Conservation (phyloP, 2,888 invertebrate genomes). For the Ochropleura plecta region DNA sequence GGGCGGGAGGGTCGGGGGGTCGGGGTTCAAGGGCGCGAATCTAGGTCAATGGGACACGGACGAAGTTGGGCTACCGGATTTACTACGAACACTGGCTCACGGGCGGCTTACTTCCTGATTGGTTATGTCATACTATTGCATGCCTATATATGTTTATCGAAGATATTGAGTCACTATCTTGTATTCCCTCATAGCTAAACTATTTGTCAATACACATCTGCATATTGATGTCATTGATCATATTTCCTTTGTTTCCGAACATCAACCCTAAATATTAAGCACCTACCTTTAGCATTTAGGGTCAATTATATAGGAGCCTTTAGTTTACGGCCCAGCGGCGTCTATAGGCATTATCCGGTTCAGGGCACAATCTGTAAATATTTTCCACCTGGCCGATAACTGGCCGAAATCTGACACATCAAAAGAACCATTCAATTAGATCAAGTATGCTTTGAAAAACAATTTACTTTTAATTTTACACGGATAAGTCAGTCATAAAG, state of each 20-base stretch:
- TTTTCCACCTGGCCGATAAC: slow-evolving; percentile 69
- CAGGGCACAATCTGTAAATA: slow-evolving; percentile 70
- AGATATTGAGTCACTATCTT: slow-evolving; percentile 12
- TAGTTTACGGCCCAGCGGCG: slow-evolving; percentile 58
- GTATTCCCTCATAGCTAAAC: slow-evolving; percentile 5
- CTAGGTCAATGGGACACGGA: slow-evolving; percentile 86
- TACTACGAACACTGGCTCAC: slow-evolving; percentile 68
- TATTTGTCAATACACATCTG: neutral
- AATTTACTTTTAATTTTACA: slow-evolving; percentile 23
- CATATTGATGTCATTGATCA: neutral
- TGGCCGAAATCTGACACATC: slow-evolving; percentile 64
- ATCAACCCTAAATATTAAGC: neutral
- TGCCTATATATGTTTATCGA: slow-evolving; percentile 11
- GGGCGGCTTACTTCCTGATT: slow-evolving; percentile 69
- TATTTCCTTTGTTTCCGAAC: neutral
- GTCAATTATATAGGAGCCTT: slow-evolving; percentile 42
- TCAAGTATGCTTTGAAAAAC: slow-evolving; percentile 43
- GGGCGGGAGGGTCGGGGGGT: slow-evolving; percentile 65
- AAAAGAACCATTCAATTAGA: slow-evolving; percentile 69
- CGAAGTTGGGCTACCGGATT: slow-evolving; percentile 76
- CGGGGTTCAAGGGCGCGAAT: slow-evolving; percentile 88
- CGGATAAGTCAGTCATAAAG: neutral
- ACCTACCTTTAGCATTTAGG: slow-evolving; percentile 1
- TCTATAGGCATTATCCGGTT: slow-evolving; percentile 65
- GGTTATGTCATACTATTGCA: slow-evolving; percentile 64